phyloP scores from a whole-genome alignment of 2,888 invertebrate genomes.

The Perdita meconis region DNA sequence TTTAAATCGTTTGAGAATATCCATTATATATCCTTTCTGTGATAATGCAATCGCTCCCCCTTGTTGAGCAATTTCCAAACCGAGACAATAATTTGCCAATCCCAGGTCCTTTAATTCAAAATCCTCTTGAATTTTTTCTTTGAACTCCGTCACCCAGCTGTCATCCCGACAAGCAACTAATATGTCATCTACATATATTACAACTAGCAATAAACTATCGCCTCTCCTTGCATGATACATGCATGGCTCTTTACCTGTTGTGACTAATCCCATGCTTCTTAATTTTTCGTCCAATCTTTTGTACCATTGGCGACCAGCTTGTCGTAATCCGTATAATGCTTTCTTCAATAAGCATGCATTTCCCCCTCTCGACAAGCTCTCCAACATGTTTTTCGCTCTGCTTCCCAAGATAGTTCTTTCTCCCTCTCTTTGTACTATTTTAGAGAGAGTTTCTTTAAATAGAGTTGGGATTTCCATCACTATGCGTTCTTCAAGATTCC shows the following conservation, averaged over 20 bases:
- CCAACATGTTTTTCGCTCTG: background rate
- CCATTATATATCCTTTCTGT: constrained; percentile 23
- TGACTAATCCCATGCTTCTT: background rate
- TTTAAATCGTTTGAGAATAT: constrained; percentile 6
- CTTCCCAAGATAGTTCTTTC: background rate
- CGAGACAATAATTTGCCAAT: constrained; percentile 21
- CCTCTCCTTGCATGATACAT: background rate
- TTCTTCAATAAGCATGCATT: constrained; percentile 9
- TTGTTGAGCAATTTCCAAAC: constrained; percentile 17
- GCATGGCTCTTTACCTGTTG: constrained; percentile 7
- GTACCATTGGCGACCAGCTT: constrained; percentile 28
- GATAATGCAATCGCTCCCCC: constrained; percentile 4
- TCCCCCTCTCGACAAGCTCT: background rate
- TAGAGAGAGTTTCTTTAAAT: background rate
- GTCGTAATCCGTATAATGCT: constrained; percentile 28
- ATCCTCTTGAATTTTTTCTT: background rate
- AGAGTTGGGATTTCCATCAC: constrained; percentile 20
- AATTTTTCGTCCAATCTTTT: constrained; percentile 6
- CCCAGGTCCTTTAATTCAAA: constrained; percentile 21
- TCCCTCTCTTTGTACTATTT: background rate
- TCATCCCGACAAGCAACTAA: background rate
- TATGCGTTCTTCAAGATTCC: constrained; percentile 22
- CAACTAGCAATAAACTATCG: constrained; percentile 5
- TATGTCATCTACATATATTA: constrained; percentile 26
- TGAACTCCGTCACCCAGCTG: background rate